phyloP scores from a whole-genome alignment of 2,797 vertebrate species.

The Eulemur mongoz region DNA sequence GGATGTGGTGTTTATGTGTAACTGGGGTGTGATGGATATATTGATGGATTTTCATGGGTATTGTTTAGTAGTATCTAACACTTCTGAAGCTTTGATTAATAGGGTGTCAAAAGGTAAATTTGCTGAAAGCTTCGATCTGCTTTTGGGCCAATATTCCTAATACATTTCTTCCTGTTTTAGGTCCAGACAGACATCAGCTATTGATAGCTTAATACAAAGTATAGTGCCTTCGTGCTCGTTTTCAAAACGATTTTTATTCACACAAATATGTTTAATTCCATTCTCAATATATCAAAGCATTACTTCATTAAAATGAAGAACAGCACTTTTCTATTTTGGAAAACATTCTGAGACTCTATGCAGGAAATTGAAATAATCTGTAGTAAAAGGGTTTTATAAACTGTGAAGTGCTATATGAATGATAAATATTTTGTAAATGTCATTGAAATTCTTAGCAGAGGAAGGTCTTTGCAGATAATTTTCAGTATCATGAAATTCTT shows the following conservation, averaged over 20 bases:
- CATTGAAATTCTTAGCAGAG: conserved; percentile 30
- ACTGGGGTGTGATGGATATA: neutral
- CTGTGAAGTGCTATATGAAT: neutral
- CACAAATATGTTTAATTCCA: neutral
- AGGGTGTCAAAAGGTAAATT: conserved; percentile 29
- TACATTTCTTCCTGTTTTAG: neutral
- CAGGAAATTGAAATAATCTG: neutral
- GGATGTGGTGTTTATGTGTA: neutral
- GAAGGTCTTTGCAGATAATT: neutral
- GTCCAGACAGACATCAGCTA: neutral
- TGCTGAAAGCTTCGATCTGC: conserved; percentile 10
- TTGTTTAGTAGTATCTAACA: conserved; percentile 15
- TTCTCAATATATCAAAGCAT: neutral
- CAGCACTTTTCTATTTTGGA: neutral
- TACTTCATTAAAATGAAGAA: conserved; percentile 22
- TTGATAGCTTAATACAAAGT: neutral
- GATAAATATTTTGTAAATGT: conserved; percentile 22
- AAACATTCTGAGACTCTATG: neutral
- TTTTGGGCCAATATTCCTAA: neutral
- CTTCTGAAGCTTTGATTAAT: conserved; percentile 14
- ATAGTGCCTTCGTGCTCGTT: neutral
- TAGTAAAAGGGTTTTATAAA: conserved; percentile 1
- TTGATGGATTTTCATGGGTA: neutral
- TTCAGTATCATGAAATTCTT: neutral
- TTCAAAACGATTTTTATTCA: neutral